These are phyloP conservation scores for Drosophila elegans DNA, from an alignment of 1,140 invertebrate species.

Conservation along the genomic window DNA sequence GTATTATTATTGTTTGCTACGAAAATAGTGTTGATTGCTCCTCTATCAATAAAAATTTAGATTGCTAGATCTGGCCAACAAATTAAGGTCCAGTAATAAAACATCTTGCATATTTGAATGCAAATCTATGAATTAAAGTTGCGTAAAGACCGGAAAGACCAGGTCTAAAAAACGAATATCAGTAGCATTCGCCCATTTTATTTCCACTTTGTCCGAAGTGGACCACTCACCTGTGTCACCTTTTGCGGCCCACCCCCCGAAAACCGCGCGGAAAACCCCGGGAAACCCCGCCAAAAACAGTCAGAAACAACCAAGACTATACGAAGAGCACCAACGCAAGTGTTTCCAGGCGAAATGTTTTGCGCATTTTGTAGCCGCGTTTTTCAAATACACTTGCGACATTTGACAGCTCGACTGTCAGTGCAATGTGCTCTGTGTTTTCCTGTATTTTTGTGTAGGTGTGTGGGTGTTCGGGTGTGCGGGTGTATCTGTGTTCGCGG, in stretches of 20 bases:
- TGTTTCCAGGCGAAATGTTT: conserved; percentile 65
- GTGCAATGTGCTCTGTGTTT: conserved; percentile 45
- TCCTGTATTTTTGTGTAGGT: background rate
- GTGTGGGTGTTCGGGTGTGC: conserved; percentile 7
- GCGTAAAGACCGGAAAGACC: no score
- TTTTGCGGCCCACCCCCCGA: background rate
- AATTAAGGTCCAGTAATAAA: no score
- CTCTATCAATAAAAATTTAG: no score
- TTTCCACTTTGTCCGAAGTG: conserved; percentile 1
- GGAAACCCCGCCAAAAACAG: background rate
- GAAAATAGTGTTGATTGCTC: no score
- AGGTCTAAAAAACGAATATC: no score
- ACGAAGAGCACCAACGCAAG: conserved; percentile 38
- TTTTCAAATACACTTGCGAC: conserved; percentile 80
- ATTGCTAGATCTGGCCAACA: no score
- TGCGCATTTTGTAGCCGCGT: conserved; percentile 69
- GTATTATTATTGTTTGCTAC: no score
- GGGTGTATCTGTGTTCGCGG: conserved; percentile 1
- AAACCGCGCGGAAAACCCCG: no score
- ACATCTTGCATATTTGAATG: no score
- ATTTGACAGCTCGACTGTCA: conserved; percentile 77
- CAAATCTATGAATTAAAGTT: background rate
- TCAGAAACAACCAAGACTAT: conserved; percentile 20
- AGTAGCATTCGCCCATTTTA: background rate
- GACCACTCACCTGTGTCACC: conserved; percentile 15